Percentiles rank a stretch among this genome's conserved stretches.
These are phyloP conservation scores for Ranitomeya variabilis DNA, from an alignment of 2,113 vertebrate genomes.

Conservation along the genomic window DNA sequence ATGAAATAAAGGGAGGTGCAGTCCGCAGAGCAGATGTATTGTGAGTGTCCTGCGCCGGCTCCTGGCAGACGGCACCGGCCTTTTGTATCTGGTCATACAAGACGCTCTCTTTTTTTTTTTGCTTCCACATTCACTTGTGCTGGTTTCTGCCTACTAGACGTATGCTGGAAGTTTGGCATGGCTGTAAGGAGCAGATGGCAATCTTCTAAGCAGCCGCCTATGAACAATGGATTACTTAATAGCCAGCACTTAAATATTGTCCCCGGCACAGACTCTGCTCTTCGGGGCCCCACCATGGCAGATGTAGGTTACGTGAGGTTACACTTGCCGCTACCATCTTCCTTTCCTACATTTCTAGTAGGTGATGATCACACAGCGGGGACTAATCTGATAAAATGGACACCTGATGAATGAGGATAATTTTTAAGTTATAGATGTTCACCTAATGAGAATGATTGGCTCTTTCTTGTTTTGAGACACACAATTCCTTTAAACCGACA, in stretches of 20 bases:
- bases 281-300: slow-evolving; percentile 4
- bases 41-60: slow-evolving; percentile 40
- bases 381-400: neutral
- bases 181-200: slow-evolving; percentile 60
- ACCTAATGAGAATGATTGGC: no score
- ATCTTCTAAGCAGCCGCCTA: slow-evolving; percentile 50
- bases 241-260: slow-evolving; percentile 42
- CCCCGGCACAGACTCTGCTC: slow-evolving; percentile 37
- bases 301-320: slow-evolving; percentile 24
- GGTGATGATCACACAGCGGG: neutral
- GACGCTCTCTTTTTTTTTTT: slow-evolving; percentile 24
- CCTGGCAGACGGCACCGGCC: slow-evolving; percentile 51
- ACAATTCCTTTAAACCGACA: no score
- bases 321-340: neutral
- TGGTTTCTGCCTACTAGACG: slow-evolving; percentile 46
- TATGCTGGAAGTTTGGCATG: slow-evolving; percentile 49
- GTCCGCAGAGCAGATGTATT: slow-evolving; percentile 55
- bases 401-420: neutral
- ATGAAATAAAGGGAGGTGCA: slow-evolving; percentile 3
- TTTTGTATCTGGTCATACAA: slow-evolving; percentile 42
- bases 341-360: neutral
- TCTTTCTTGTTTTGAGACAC: no score
- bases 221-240: slow-evolving; percentile 57
- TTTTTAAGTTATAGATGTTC: neutral
- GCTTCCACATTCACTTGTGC: slow-evolving; percentile 51